Conservation (phyloP, 1,140 invertebrate species). For the Drosophila orosa region DNA sequence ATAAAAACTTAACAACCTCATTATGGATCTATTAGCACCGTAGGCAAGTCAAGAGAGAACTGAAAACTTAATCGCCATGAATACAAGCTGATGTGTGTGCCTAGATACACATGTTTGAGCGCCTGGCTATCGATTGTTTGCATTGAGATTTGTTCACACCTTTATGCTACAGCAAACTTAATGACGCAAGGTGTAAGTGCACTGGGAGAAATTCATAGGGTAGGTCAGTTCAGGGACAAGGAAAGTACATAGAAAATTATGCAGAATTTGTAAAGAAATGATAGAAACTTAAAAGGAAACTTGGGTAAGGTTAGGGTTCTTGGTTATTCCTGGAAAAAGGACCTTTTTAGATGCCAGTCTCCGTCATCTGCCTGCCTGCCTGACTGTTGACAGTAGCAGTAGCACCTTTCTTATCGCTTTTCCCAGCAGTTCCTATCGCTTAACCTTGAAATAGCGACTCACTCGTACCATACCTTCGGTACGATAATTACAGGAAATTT, state of each 20-base stretch:
- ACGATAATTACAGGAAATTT: slow-evolving; percentile 16
- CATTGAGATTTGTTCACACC: slow-evolving; percentile 49
- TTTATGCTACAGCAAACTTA: slow-evolving; percentile 45
- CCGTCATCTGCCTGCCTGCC: too few species aligned
- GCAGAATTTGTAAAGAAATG: background rate
- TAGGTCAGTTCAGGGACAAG: slow-evolving; percentile 18
- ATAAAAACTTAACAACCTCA: slow-evolving; percentile 26
- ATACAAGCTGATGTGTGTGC: slow-evolving; percentile 11
- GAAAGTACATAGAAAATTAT: background rate
- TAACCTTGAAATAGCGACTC: slow-evolving; percentile 30
- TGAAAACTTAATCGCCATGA: slow-evolving; percentile 29
- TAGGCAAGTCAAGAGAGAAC: slow-evolving; percentile 2
- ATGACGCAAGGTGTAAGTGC: slow-evolving; percentile 36
- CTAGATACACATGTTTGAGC: slow-evolving; percentile 36
- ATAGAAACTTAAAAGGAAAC: slow-evolving; percentile 3
- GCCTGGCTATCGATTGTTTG: slow-evolving; percentile 51
- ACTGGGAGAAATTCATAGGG: slow-evolving; percentile 21
- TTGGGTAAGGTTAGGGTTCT: slow-evolving; percentile 14
- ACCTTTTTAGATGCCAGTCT: background rate
- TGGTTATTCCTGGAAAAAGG: slow-evolving; percentile 21
- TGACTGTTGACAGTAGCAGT: background rate
- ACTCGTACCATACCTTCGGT: background rate
- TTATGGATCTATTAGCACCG: slow-evolving; percentile 41
- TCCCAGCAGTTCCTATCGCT: slow-evolving; percentile 1
- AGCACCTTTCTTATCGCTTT: slow-evolving; percentile 48